Base-by-base conservation (phyloP, 2,888 invertebrate species). In the Tolmerus cingulatus region DNA sequence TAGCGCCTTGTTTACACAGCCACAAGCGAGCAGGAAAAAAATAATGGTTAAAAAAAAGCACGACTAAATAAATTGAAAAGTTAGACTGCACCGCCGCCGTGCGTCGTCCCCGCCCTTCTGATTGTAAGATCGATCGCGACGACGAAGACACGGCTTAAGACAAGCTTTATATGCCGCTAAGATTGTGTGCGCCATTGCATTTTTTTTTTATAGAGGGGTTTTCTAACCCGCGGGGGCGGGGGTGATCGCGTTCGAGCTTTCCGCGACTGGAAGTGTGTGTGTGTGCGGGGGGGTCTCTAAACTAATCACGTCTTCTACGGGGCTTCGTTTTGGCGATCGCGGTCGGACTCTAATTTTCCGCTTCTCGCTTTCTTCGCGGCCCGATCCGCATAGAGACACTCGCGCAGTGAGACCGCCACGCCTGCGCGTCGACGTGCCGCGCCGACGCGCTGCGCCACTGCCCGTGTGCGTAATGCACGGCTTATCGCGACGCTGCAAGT, bases 381-480 rank as follows among this genome's bases (percentile, higher is more conserved):
- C n/a, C 51, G n/a, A n/a, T 30, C 51, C 51, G n/a, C 51, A 19
- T 51, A 19, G 51, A 51, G 51, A 51, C 43, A 46, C 51, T 8
- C 16, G 51, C n/a, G 51, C n/a, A n/a, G 51, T 16, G 19, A 7
- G n/a, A 1, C 51, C 51, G 51, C n/a, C 5, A 9, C 9, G 1
- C 1, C 9, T 7, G 8, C 37, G 37, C 37, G 9, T n/a, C 37
- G 8, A 0, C 9, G 37, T 37, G 37, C 37, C 37, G 37, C 37
- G 4, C 37, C 37, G 9, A 37, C 9, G 9, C 40, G 0, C 2
- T 2, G 1, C 51, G 16, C 4, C 23, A 23, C 9, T 23, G 66
- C 66, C 4, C 43, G 79, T 51, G 79, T 79, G 30, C 30, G 79
- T 79, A 79, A 79, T 79, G 79, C 79, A 79, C 7, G 51, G 51